Percentiles rank a stretch among this genome's conserved stretches.
Evolutionary conservation across 2,113 vertebrate species (phyloP).

Genomic region (Crotalus tigris): DNA sequence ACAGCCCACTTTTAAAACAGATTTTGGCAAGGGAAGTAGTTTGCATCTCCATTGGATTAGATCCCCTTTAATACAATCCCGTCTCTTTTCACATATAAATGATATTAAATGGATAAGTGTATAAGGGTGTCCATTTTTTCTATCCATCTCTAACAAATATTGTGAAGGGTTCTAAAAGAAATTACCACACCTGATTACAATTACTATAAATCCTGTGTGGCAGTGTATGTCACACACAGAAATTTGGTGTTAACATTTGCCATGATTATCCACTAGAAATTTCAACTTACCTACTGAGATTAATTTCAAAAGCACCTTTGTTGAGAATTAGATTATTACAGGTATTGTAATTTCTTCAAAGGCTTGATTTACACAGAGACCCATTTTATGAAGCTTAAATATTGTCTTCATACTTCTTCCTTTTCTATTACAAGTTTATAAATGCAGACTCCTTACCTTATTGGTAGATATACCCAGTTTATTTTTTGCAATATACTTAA

Average conservation of each 20-base stretch:
- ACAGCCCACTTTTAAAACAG: not conserved
- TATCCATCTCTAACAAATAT: not conserved
- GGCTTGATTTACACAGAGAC: conserved; percentile 41
- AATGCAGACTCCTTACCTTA: conserved; percentile 1
- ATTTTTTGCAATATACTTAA: not conserved
- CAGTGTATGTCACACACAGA: not conserved
- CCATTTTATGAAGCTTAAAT: conserved; percentile 31
- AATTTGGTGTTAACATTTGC: not conserved
- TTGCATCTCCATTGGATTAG: not conserved
- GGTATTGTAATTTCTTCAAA: conserved; percentile 20
- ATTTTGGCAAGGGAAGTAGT: not conserved
- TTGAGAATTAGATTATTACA: conserved; percentile 1
- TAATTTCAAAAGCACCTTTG: conserved; percentile 31
- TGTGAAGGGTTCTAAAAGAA: not conserved
- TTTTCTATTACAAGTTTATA: conserved; percentile 43
- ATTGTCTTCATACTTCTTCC: not conserved
- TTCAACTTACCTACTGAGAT: conserved; percentile 20
- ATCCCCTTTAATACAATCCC: fast-evolving
- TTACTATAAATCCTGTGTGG: not conserved
- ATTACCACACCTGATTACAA: not conserved
- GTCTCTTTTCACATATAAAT: not conserved
- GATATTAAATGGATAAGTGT: not conserved
- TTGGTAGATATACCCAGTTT: not conserved
- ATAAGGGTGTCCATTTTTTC: not conserved
- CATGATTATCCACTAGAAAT: conserved; percentile 18